Evolutionary conservation across 2,888 invertebrate genomes (phyloP), one percentile per base, ranked within the genome.

Genomic region (Torymus auratus): DNA sequence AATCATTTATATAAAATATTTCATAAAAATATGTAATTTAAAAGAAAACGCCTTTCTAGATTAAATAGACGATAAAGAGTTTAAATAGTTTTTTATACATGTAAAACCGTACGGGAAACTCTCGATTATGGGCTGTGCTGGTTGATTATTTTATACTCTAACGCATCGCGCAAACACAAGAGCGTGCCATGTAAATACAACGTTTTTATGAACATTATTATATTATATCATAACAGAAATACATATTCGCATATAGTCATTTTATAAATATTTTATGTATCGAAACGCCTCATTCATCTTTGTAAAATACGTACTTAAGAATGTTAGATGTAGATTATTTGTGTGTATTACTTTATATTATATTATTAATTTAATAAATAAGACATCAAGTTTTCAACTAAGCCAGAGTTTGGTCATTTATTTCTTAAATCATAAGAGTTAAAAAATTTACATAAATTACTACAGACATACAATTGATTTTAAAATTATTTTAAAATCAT

Each of bases 141-240:
- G 65, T 61, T 71, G 14, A n/a, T 67, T 75, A 41, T 75, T 50
- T 61, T 70, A 75, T 75, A 70, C n/a, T 64, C 15, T 41, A 67
- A 71, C 58, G 60, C 15, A 80, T 23, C 17, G 67, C 50, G 53
- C 53, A 67, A 58, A 61, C 12, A 50, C 20, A 56, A 56, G 61
- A 55, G 12, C 71, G 64, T 71, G 61, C 23, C 65, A 75, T 80
- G 62, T 80, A 71, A 61, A 70, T 80, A 67, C 58, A 73, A 41
- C 14, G 15, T 56, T 73, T 78, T 78, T 61, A 72, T 60, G 2
- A 71, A 65, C 17, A 12, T 0, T 61, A n/a, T 55, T 52, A n/a
- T 52, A 41, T 65, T 60, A 15, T 58, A 56, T 58, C n/a, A 2
- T 60, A 28, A 65, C 4, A 5, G 14, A 7, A 10, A 69, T 62